These are phyloP conservation scores for Microhierax caerulescens DNA, from an alignment of 2,797 vertebrate species.

Conservation along the genomic window DNA sequence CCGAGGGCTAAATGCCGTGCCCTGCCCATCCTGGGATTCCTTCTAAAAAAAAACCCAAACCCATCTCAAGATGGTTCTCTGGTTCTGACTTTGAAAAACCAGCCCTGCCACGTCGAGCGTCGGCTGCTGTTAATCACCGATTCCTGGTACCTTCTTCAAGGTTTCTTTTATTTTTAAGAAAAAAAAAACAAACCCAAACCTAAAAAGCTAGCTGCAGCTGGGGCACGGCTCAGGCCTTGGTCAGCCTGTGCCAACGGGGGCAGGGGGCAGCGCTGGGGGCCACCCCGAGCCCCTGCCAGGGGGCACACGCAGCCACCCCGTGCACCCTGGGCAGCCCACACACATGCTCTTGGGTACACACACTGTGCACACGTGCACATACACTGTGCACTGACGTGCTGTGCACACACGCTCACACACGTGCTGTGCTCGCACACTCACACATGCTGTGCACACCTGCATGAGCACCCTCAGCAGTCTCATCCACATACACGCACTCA, in stretches of 20 bases:
- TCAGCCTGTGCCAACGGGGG: neutral
- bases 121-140: neutral
- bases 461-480: too few relatives aligned
- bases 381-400: too few relatives aligned
- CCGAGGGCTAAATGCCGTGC: neutral
- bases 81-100: neutral
- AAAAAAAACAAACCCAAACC: too few relatives aligned
- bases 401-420: neutral
- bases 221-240: neutral
- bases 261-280: neutral
- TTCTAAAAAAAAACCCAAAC: rapidly evolving
- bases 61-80: neutral
- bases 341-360: too few relatives aligned
- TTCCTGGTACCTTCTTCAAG: neutral
- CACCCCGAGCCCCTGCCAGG: neutral
- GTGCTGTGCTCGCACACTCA: neutral
- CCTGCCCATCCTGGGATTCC: neutral
- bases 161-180: neutral
- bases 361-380: neutral
- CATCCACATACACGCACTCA: neutral
- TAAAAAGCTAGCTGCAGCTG: neutral
- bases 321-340: too few relatives aligned
- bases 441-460: neutral
- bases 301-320: too few relatives aligned
- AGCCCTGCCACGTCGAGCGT: rapidly evolving